Evolutionary conservation across 2,797 vertebrate species (phyloP), one percentile per base, ranked within the genome.

Genomic region (Poeciliopsis gracilis): DNA sequence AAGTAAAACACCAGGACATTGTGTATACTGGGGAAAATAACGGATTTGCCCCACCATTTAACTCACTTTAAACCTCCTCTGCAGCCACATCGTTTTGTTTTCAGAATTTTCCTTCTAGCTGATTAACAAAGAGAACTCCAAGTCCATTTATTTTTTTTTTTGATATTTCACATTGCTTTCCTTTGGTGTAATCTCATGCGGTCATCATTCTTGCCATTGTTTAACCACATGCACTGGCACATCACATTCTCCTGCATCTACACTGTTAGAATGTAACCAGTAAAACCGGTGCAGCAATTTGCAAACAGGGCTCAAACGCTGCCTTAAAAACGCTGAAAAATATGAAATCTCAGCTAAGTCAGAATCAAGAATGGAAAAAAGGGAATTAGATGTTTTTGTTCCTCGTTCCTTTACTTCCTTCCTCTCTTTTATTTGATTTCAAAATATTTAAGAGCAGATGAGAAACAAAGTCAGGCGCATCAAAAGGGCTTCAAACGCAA

Each of bases 11-110:
- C 49, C 46, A 73, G 47, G 72, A 45, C 77, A 82, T 89, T 90
- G 87, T 89, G 81, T 82, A 63, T 78, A 78, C 69, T 87, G 36
- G 75, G 77, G 82, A 82, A 82, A 87, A 84, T 80, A 79, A 77
- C 71, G 53, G 79, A 80, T 88, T 88, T 82, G 78, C 41, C 72
- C 23, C 74, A 79, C 79, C 82, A 38, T 81, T 81, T 84, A 73
- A 84, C 83, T 87, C 49, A 80, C 7, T 88, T 78, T 79, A 36
- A 79, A 71, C 33, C 30, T 57, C 51, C 75, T 33, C 63, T 63
- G 12, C 36, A 33, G 38, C 55, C 43, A n/a, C 23, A 72, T 66
- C 38, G 15, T 9, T 15, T n/a, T 49, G 53, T 59, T 0, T 11
- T 28, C 41, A 71, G 13, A n/a, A 53, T 28, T 63, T 66, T 61